Evolutionary conservation across 2,113 vertebrate species (phyloP), one percentile per base, ranked within the genome.

Genomic region (Gopherus flavomarginatus): DNA sequence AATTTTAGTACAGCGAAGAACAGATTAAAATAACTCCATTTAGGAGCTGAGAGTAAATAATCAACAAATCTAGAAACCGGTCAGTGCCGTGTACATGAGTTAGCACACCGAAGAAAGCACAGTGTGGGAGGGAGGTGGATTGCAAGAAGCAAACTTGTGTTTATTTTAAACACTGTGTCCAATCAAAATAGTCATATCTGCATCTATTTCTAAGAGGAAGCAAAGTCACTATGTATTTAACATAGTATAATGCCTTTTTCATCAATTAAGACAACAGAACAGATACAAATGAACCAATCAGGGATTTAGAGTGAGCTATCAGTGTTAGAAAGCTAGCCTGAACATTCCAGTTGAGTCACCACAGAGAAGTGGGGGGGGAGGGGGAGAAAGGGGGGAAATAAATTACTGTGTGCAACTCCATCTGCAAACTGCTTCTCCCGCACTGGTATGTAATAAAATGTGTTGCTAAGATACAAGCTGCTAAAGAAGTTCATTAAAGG

Each of bases 401-500:
- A 98, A 98, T 98, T 94, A 96, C 97, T 92, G 94, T 97, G 79
- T 97, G 97, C 83, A 90, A 95, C 97, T 97, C 97, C 97, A 97
- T 98, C 97, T 97, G 98, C 97, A 98, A 97, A 97, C 94, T 95
- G 96, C 97, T 96, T 96, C 96, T 97, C 97, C 96, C 81, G 81
- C 97, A 96, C 94, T 94, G 89, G 95, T 95, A 98, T 97, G 97
- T 96, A 98, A 98, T 98, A 98, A 98, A 98, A 98, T 90, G 97
- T 96, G 99, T 99, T 99, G 99, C 99, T 99, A 99, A 97, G 98
- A 99, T 98, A 99, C 98, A 96, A 94, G 97, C 97, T 97, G 94
- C 98, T 97, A 97, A 97, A 98, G 98, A 98, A 99, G 98, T 99
- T 99, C 98, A 99, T 99, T 99, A 98, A 98, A 98, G 96, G 98